phyloP scores from a whole-genome alignment of 2,113 vertebrate genomes.

The Artemisiospiza belli region DNA sequence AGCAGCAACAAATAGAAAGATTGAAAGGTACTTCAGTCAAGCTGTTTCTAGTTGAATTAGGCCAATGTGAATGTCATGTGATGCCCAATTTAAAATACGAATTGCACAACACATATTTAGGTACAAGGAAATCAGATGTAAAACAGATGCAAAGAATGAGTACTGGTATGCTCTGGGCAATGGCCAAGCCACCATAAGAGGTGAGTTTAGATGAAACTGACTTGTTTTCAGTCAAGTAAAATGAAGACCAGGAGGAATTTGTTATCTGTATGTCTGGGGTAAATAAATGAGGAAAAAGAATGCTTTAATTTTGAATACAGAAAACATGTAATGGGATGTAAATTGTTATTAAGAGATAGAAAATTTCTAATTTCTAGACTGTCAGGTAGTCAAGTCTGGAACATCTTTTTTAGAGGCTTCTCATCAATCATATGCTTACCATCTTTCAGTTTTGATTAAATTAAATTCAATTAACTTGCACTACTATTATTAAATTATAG shows the following conservation, averaged over 20 bases:
- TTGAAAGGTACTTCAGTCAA: not conserved
- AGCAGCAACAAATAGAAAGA: not conserved
- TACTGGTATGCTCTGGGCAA: not conserved
- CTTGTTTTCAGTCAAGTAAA: not conserved
- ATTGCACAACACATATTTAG: not conserved
- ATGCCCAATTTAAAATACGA: not conserved
- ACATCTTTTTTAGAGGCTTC: not conserved
- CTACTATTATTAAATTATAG: not conserved
- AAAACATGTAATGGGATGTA: not conserved
- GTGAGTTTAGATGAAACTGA: not conserved
- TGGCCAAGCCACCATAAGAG: not conserved
- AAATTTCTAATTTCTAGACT: not conserved
- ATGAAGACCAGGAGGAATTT: not conserved
- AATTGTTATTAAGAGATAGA: not conserved
- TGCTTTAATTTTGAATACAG: not conserved
- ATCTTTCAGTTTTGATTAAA: not conserved
- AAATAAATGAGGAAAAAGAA: not conserved
- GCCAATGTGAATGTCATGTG: not conserved
- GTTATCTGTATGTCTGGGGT: rapidly evolving
- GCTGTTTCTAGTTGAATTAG: not conserved
- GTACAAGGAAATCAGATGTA: not conserved
- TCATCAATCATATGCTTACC: not conserved
- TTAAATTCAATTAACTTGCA: not conserved
- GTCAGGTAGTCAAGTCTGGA: not conserved
- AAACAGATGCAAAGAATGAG: not conserved